Evolutionary conservation across 2,888 invertebrate species (phyloP), one percentile per base, ranked within the genome.

Genomic region (Cryptus viduatorius): DNA sequence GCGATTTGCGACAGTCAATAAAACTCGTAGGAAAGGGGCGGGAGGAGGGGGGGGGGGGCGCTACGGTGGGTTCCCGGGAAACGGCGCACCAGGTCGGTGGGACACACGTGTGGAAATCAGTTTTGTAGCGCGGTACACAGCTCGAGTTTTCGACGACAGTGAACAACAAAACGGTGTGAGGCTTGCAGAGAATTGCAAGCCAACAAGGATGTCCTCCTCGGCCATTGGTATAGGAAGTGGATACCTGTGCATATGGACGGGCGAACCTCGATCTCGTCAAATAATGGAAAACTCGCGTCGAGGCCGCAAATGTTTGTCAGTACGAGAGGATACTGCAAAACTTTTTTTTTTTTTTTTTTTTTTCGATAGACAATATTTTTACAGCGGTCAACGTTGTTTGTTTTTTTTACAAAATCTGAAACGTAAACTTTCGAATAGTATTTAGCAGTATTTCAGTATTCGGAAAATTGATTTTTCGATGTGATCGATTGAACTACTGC

Each of bases 1-100:
- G 80, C 88, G 86, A 90, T 90, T 89, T 82, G 87, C 87, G 87
- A 89, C 87, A 88, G 88, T 89, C 88, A 87, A 89, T 89, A 90
- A 90, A 89, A 56, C 82, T 53, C 78, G 48, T 50, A 37, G 75
- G 16, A 65, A 69, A 37, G 75, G 16, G 65, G 65, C 80, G 56
- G 79, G 67, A 19, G 56, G 42, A 44, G 8, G 5, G 1, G 2
- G 1, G 2, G 7, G 4, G 7, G 0, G 7, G n/a, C n/a, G n/a
- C n/a, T 37, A 37, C 37, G 8, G 12, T 14, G 69, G 80, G 80
- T 81, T 64, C 75, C 85, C 77, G 85, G 80, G 75, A 76, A 78
- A 69, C 79, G 50, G 53, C 76, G 48, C 48, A 71, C 67, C 72
- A 59, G 71, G 65, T 69, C 68, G 65, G 69, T 64, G 61, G 78